Evolutionary conservation across 2,888 invertebrate genomes (phyloP).

Genomic region (Plagodis pulveraria): DNA sequence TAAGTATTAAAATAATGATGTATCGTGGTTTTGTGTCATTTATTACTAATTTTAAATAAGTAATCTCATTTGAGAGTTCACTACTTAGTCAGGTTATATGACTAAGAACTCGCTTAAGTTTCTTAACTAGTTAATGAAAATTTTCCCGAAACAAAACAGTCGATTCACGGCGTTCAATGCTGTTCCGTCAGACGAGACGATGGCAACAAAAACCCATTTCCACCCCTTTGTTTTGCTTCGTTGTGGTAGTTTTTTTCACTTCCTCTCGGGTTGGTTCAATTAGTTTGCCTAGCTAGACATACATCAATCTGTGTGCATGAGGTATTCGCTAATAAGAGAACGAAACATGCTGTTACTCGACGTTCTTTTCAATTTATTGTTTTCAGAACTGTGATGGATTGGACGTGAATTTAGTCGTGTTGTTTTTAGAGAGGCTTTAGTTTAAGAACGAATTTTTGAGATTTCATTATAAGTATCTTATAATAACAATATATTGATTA

Average conservation of each 20-base stretch:
- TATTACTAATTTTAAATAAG: too few relatives aligned
- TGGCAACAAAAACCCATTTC: conserved; percentile 51
- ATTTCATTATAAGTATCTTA: too few relatives aligned
- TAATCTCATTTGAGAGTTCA: too few relatives aligned
- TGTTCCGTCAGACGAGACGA: conserved; percentile 41
- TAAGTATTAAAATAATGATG: too few relatives aligned
- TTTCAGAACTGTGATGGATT: too few relatives aligned
- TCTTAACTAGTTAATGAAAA: conserved; percentile 42
- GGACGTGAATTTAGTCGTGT: too few relatives aligned
- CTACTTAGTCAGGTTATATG: too few relatives aligned
- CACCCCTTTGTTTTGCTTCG: conserved; percentile 45
- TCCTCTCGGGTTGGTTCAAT: conserved; percentile 48
- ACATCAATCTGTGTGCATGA: conserved; percentile 14
- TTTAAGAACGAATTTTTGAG: too few relatives aligned
- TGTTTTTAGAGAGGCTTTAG: too few relatives aligned
- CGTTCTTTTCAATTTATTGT: neutral
- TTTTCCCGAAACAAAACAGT: conserved; percentile 49
- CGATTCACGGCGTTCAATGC: conserved; percentile 45
- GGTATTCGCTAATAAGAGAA: conserved; percentile 1
- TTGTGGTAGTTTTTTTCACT: conserved; percentile 46
- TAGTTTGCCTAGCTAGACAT: conserved; percentile 40
- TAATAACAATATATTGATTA: too few relatives aligned
- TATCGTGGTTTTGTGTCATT: too few relatives aligned
- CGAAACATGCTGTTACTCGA: neutral
- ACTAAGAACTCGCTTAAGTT: conserved; percentile 34